Evolutionary conservation across 2,888 invertebrate species (phyloP), one percentile per base, ranked within the genome.

Genomic region (Folsomia manolachei): DNA sequence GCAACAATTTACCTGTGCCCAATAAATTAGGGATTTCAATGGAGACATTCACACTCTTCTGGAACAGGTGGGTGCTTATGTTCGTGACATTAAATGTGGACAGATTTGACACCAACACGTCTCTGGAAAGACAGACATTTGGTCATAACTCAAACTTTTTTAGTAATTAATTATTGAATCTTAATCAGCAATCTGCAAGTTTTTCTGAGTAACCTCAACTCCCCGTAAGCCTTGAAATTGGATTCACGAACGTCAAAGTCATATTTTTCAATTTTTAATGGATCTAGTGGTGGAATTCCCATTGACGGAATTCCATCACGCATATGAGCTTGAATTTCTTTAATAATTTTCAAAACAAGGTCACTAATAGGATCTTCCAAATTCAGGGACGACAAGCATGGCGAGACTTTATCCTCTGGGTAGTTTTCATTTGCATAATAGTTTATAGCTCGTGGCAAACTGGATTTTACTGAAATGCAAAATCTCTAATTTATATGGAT

Each of bases 231-330:
- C 14, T 69, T 70, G 27, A 60, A 72, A 63, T 72, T 65, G 24
- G 67, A 27, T 0, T 25, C 51, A 21, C 71, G 69, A 14, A 61
- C 24, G 4, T 70, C 39, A 11, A 23, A 39, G 11, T 69, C 21
- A 9, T 25, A 26, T 21, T 73, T 61, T 0, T 24, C 11, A 0
- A 76, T 19, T 0, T 53, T 24, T 0, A 77, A 25, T 0, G 77
- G 77, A 52, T 77, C 77, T 1, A 77, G 53, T 0, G 75, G 75
- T 0, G 77, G 77, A 18, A 77, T 77, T 18, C 66, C 69, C 14
- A 75, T 27, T 4, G 66, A 39, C 1, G 74, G 74, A 11, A 74
- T 74, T 1, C 74, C 74, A 4, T 27, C 61, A 51, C 14, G 19
- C 74, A 74, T 74, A 69, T 74, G 71, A 1, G 69, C 1, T 7